These are phyloP conservation scores for Agonopterix alstromeriana DNA, from an alignment of 2,888 invertebrate genomes.

Conservation along the genomic window DNA sequence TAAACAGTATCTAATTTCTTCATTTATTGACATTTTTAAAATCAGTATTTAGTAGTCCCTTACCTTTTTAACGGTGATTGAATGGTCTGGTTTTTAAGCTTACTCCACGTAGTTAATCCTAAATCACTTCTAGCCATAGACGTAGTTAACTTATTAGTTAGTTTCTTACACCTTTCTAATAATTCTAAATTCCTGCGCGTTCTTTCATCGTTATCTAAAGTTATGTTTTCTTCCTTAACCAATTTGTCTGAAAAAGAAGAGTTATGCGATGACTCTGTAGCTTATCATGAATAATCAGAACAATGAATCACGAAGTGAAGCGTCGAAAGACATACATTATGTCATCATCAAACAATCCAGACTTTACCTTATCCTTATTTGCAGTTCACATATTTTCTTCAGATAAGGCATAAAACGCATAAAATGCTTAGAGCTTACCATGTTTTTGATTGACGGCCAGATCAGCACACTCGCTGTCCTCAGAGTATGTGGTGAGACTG, in stretches of 20 bases:
- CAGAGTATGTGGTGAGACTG: constrained; percentile 88
- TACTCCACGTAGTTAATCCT: constrained; percentile 93
- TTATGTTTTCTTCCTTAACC: constrained; percentile 52
- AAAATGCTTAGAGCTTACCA: constrained; percentile 34
- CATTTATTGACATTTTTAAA: constrained; percentile 2
- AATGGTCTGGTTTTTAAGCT: constrained; percentile 84
- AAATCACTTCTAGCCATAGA: constrained; percentile 94
- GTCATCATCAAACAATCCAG: constrained; percentile 21
- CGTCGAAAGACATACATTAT: constrained; percentile 31
- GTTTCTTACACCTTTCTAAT: constrained; percentile 72
- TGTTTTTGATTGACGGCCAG: constrained; percentile 70
- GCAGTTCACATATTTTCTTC: constrained; percentile 2
- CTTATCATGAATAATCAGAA: constrained; percentile 34
- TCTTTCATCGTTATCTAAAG: constrained; percentile 71
- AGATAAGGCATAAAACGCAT: neutral
- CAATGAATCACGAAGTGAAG: constrained; percentile 7
- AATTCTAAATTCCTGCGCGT: constrained; percentile 76
- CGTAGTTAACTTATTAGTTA: constrained; percentile 78
- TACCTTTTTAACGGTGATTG: constrained; percentile 80
- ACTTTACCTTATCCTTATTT: neutral
- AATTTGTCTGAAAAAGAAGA: constrained; percentile 67
- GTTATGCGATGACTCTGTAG: constrained; percentile 24
- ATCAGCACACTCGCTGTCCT: constrained; percentile 85
- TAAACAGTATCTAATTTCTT: neutral
- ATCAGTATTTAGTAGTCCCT: constrained; percentile 12